These are phyloP conservation scores for Myotis planiceps DNA, from an alignment of 2,797 vertebrate genomes.

Conservation along the genomic window DNA sequence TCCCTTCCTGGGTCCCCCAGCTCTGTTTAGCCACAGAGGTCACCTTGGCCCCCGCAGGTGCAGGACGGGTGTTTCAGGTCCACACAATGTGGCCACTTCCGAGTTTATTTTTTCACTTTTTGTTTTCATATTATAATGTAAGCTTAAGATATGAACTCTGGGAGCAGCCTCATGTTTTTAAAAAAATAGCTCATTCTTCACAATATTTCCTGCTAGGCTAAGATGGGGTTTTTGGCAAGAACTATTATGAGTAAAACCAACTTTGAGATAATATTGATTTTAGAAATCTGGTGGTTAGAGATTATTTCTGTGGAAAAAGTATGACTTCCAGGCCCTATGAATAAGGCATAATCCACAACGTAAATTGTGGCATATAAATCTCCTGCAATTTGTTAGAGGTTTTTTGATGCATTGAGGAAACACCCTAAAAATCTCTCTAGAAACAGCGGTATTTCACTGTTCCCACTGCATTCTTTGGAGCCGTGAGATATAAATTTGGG, in stretches of 20 bases:
- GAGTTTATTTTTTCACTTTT: not conserved
- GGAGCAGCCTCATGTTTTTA: not conserved
- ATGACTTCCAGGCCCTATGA: not conserved
- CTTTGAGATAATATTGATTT: conserved; percentile 78
- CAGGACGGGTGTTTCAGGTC: not conserved
- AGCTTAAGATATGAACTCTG: not conserved
- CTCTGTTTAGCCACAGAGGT: not conserved
- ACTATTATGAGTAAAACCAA: conserved; percentile 66
- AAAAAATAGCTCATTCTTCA: not conserved
- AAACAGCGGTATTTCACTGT: conserved; percentile 22
- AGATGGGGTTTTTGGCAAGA: conserved; percentile 61
- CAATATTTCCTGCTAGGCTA: conserved; percentile 18
- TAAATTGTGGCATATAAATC: conserved; percentile 29
- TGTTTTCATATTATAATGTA: not conserved
- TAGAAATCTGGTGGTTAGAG: conserved; percentile 65
- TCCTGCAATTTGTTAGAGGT: conserved; percentile 57
- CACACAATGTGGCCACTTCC: not conserved
- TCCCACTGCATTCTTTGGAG: conserved; percentile 60
- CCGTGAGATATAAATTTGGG: not conserved
- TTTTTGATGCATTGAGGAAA: conserved; percentile 52
- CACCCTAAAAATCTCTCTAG: conserved; percentile 60
- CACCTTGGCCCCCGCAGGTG: not conserved
- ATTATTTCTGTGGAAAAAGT: conserved; percentile 72
- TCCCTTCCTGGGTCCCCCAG: not conserved
- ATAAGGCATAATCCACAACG: conserved; percentile 6